Percentiles rank a stretch among this genome's conserved stretches.
These are phyloP conservation scores for Tanytarsus gracilentus DNA, from an alignment of 2,888 invertebrate species.

Conservation along the genomic window DNA sequence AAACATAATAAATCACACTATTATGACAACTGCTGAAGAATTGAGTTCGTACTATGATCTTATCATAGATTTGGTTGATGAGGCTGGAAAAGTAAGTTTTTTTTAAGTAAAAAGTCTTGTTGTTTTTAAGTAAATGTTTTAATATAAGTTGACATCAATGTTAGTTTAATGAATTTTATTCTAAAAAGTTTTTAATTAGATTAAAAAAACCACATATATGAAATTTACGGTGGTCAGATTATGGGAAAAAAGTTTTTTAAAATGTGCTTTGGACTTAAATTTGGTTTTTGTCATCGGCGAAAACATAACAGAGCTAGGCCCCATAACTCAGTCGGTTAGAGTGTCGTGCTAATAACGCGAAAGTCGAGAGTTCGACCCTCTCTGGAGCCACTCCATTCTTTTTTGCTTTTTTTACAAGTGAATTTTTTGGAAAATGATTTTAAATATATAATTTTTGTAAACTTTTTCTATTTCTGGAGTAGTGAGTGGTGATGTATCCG, in stretches of 20 bases:
- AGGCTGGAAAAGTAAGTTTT: constrained; percentile 55
- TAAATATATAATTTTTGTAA: neutral
- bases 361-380: constrained; percentile 21
- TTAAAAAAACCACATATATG: too few species aligned
- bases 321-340: constrained; percentile 11
- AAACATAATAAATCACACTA: too few species aligned
- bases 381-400: constrained; percentile 13
- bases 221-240: too few species aligned
- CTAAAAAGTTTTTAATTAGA: neutral
- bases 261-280: too few species aligned
- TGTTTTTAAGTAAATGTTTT: neutral
- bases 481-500: too few species aligned
- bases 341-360: constrained; percentile 26
- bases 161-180: neutral
- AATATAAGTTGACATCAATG: neutral
- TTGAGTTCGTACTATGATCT: constrained; percentile 56
- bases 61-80: constrained; percentile 55
- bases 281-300: too few species aligned
- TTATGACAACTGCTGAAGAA: constrained; percentile 34
- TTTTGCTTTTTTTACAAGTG: neutral
- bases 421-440: neutral
- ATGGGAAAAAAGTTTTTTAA: neutral
- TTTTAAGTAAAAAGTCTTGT: neutral
- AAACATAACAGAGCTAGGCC: neutral
- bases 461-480: neutral